Conservation (phyloP, 2,797 vertebrate genomes). For the Sciurus vulgaris region DNA sequence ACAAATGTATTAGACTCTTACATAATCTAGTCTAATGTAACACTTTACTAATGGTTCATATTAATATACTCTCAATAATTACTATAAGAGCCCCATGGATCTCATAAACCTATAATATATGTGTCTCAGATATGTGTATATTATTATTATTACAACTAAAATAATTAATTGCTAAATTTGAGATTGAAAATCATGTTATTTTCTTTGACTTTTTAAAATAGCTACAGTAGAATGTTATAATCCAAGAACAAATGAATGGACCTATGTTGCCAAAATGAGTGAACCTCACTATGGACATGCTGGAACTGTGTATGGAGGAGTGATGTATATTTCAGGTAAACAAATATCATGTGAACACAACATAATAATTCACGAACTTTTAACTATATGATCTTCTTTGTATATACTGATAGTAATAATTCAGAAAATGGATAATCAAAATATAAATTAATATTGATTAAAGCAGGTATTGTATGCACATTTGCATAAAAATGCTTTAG, state of each 20-base stretch:
- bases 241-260: conserved; percentile 98
- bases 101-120: conserved; percentile 17
- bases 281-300: conserved; percentile 99
- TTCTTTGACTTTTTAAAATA: conserved; percentile 85
- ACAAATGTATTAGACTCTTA: conserved; percentile 48
- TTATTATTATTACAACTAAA: conserved; percentile 11
- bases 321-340: conserved; percentile 99
- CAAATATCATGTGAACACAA: neutral
- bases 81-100: neutral
- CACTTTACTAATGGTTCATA: conserved; percentile 49
- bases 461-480: neutral
- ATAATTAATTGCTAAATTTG: conserved; percentile 38
- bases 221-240: conserved; percentile 99
- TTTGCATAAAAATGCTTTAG: neutral
- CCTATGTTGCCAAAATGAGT: conserved; percentile 98
- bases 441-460: conserved; percentile 33
- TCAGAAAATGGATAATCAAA: conserved; percentile 1
- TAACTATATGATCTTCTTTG: conserved; percentile 14
- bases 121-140: neutral
- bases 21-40: conserved; percentile 8
- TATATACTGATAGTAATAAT: conserved; percentile 32
- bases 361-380: neutral
- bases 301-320: conserved; percentile 98
- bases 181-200: conserved; percentile 47
- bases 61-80: conserved; percentile 56